Base-by-base conservation (phyloP, 1,140 invertebrate species). In the Sminthurides bifidus region DNA sequence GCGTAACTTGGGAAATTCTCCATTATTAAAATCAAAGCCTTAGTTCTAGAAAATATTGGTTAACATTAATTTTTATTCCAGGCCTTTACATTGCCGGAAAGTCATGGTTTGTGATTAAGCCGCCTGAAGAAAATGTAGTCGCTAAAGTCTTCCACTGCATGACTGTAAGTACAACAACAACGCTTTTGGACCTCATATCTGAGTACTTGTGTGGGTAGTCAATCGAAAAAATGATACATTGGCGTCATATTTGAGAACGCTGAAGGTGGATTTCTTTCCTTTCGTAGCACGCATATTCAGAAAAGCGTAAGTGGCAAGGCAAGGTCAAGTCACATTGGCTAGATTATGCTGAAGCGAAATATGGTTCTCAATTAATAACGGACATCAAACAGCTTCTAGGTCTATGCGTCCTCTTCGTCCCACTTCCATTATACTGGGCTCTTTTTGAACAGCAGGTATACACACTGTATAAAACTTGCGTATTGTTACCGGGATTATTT, bases 401-500 rank as follows among this genome's bases (percentile, higher is more conserved):
- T 43, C 78, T 94, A 5, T 68, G 92, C 1, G 71, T 81, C 35
- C 70, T 94, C 17, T 93, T 86, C 68, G 67, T 88, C 24, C 88
- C 90, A 0, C 66, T 92, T 2, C 89, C 90, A 6, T 68, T 94
- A 2, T 95, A 92, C 69, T 94, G 91, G 91, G 81, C 90, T 0
- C 71, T 96, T 1, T 82, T 82, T 65, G 85, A 89, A 68, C 86
- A 90, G 69, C 81, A 88, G 75, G 80, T 80, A 68, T 50, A 52
- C 17, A 6, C n/a, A 19, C 30, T 48, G 45, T 8, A 26, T 10
- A 33, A 44, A 21, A 38, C 40, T 49, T 8, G 37, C 12, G 6
- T 52, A 29, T 45, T 23, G 33, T 65, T 64, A 23, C 61, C 73
- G 70, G 62, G 62, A n/a, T 40, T 70, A 71, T 62, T 30, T 51